Conservation (phyloP, 2,797 vertebrate genomes). For the Sparidentex hasta region DNA sequence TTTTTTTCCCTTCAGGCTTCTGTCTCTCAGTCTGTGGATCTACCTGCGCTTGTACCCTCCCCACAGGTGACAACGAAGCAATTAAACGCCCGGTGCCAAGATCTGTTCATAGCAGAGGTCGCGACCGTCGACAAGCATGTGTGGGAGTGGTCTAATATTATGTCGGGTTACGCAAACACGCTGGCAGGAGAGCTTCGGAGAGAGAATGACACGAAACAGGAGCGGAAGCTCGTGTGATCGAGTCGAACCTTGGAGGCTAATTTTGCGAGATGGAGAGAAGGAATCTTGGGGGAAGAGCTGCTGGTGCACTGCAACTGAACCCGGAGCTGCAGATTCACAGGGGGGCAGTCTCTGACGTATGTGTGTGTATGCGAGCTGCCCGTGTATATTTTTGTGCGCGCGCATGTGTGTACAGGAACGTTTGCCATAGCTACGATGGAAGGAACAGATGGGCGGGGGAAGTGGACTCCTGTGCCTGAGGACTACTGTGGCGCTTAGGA, state of each 20-base stretch:
- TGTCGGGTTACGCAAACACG: slow-evolving; percentile 47
- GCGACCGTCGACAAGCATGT: slow-evolving; percentile 29
- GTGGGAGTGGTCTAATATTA: slow-evolving; percentile 51
- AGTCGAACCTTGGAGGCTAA: slow-evolving; percentile 65
- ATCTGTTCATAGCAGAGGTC: slow-evolving; percentile 43
- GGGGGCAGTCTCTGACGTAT: slow-evolving; percentile 70
- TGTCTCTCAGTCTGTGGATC: slow-evolving; percentile 27
- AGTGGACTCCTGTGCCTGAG: slow-evolving; percentile 85
- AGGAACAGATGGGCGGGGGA: slow-evolving; percentile 87
- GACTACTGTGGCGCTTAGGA: slow-evolving; percentile 83
- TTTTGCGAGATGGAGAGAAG: slow-evolving; percentile 53
- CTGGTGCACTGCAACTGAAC: slow-evolving; percentile 73
- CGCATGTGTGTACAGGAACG: slow-evolving; percentile 61
- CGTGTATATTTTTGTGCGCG: slow-evolving; percentile 66
- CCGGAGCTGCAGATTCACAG: slow-evolving; percentile 62
- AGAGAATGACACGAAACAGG: slow-evolving; percentile 38
- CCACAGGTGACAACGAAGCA: slow-evolving; percentile 48
- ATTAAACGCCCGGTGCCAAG: slow-evolving; percentile 42
- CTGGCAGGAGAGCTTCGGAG: slow-evolving; percentile 3
- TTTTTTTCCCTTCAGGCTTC: slow-evolving; percentile 19
- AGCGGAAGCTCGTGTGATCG: slow-evolving; percentile 54
- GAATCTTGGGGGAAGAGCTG: slow-evolving; percentile 55
- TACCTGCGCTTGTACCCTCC: slow-evolving; percentile 24
- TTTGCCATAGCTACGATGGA: slow-evolving; percentile 74
- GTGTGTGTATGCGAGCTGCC: slow-evolving; percentile 41